phyloP scores from a whole-genome alignment of 2,113 vertebrate species.

The Hepsetus odoe region DNA sequence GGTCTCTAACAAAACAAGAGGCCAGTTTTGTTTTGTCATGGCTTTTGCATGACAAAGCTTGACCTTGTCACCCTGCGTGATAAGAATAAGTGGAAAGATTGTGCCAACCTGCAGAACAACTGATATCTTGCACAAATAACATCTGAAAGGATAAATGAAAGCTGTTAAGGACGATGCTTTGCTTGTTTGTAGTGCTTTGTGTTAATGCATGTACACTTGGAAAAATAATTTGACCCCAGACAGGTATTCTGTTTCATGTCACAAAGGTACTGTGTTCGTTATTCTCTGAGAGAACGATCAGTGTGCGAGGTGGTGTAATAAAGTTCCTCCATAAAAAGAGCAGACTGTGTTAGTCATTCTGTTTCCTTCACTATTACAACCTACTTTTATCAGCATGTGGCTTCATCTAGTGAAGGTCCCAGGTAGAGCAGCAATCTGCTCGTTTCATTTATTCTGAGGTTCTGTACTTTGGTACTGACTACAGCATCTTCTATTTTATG shows the following conservation, averaged over 20 bases:
- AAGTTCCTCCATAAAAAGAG: neutral
- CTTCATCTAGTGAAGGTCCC: constrained; percentile 7
- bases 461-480: neutral
- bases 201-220: neutral
- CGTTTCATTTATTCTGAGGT: neutral
- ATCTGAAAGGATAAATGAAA: too few species aligned
- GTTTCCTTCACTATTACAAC: neutral
- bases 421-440: neutral
- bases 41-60: neutral
- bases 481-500: too few species aligned
- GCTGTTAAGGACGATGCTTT: too few species aligned
- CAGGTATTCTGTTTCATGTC: neutral
- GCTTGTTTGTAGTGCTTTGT: neutral
- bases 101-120: too few species aligned
- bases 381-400: neutral
- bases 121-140: too few species aligned
- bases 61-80: neutral
- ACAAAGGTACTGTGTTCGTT: neutral
- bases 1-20: too few species aligned
- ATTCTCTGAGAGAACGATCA: neutral
- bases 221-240: too few species aligned
- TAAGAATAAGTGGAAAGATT: too few species aligned
- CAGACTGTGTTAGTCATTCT: neutral
- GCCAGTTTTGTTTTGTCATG: too few species aligned
- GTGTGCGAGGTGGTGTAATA: too few species aligned